Evolutionary conservation across 2,113 vertebrate genomes (phyloP).

Genomic region (Tragelaphus strepsiceros): DNA sequence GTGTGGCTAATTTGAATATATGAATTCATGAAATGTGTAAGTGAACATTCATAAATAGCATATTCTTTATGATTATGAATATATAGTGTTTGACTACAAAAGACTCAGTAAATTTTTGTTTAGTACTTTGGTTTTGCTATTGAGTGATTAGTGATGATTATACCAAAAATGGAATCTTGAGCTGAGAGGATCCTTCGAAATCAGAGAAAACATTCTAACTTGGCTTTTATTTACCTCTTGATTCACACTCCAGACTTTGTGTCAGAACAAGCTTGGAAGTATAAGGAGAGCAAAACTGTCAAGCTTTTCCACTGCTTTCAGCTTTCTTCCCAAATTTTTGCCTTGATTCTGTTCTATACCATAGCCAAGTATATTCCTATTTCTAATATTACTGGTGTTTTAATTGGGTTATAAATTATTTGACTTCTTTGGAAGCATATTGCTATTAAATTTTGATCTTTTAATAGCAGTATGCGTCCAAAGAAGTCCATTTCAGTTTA

Average conservation of each 20-base stretch:
- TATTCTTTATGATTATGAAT: neutral
- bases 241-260: neutral
- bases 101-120: neutral
- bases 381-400: neutral
- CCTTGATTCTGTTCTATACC: neutral
- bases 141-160: neutral
- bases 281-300: neutral
- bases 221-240: neutral
- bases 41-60: neutral
- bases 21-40: neutral
- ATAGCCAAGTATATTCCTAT: neutral
- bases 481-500: neutral
- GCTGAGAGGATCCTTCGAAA: neutral
- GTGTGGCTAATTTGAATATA: neutral
- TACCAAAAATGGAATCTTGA: conserved; percentile 3
- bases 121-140: neutral
- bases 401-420: neutral
- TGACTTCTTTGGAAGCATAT: neutral
- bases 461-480: neutral
- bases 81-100: neutral
- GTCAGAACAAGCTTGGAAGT: neutral
- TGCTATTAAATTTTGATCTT: neutral
- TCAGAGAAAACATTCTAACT: neutral
- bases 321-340: neutral
- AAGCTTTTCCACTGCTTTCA: neutral